These are phyloP conservation scores for Gallinago stenura DNA, from an alignment of 2,797 vertebrate species.

Conservation along the genomic window DNA sequence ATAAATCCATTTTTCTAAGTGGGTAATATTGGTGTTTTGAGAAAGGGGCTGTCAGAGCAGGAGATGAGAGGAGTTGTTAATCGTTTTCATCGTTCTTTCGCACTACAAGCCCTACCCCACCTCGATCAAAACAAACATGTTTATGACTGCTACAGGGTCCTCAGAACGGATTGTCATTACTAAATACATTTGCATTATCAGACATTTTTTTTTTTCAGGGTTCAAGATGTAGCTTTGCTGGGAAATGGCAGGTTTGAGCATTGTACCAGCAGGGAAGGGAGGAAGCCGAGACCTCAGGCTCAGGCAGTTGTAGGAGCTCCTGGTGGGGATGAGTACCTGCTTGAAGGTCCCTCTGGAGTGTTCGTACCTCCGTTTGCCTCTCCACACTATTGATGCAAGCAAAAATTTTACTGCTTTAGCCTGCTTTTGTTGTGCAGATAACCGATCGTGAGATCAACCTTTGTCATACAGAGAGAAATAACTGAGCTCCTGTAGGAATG, in stretches of 20 bases:
- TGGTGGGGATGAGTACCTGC: neutral
- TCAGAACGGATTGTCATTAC: conserved; percentile 14
- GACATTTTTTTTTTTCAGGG: neutral
- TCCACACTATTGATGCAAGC: neutral
- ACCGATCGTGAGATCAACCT: neutral
- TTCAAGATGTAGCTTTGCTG: neutral
- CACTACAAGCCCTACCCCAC: conserved; percentile 29
- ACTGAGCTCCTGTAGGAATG: neutral
- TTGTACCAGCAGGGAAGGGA: neutral
- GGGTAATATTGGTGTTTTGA: conserved; percentile 71
- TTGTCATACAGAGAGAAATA: neutral
- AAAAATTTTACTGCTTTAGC: neutral
- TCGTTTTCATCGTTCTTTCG: conserved; percentile 42
- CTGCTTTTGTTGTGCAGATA: neutral
- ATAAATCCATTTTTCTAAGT: conserved; percentile 75
- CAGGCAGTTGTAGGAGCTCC: neutral
- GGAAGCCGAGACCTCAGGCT: neutral
- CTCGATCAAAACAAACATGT: conserved; percentile 56
- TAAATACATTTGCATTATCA: neutral
- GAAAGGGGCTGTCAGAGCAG: conserved; percentile 59
- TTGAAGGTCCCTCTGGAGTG: neutral
- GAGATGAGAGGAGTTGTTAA: conserved; percentile 65
- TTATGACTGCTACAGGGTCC: conserved; percentile 1
- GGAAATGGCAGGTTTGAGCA: neutral
- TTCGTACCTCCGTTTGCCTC: neutral